Percentiles rank a stretch among this genome's conserved stretches.
These are phyloP conservation scores for Cricetomys ansorgei DNA, from an alignment of 2,113 vertebrate species.

Conservation along the genomic window DNA sequence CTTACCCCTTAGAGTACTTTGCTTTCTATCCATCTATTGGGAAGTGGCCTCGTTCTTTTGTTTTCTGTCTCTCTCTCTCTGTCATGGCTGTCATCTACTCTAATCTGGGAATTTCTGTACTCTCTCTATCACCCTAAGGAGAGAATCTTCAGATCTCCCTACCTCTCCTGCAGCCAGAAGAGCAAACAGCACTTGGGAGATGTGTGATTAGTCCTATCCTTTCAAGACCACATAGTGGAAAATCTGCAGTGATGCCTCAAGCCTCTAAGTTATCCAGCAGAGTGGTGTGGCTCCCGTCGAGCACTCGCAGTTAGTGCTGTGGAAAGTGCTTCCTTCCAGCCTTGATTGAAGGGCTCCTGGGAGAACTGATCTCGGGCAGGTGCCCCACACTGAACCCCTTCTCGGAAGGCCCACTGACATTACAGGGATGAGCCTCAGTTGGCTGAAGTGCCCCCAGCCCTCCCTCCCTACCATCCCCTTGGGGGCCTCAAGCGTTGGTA, in stretches of 20 bases:
- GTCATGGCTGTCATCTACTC: conserved; percentile 20
- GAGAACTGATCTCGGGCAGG: conserved; percentile 3
- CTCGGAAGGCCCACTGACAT: conserved; percentile 4
- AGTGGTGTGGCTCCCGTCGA: background rate
- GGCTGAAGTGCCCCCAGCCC: background rate
- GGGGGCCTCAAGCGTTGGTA: background rate
- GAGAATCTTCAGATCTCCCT: background rate
- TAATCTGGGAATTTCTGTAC: background rate
- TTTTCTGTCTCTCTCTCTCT: no score
- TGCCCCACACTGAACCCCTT: background rate
- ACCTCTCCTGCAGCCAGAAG: background rate
- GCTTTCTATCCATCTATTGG: background rate
- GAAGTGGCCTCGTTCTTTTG: background rate
- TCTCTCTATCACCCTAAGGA: conserved; percentile 28
- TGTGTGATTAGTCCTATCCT: background rate
- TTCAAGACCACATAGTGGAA: background rate
- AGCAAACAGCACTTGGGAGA: background rate
- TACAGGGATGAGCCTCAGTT: background rate
- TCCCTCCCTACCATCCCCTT: background rate
- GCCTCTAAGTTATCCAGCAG: background rate
- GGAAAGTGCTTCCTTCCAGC: conserved; percentile 4
- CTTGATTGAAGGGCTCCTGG: conserved; percentile 34
- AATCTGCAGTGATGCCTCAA: background rate
- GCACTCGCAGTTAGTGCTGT: background rate
- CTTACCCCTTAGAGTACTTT: background rate